Evolutionary conservation across 2,113 vertebrate species (phyloP).

Genomic region (Psammodynastes pulverulentus): DNA sequence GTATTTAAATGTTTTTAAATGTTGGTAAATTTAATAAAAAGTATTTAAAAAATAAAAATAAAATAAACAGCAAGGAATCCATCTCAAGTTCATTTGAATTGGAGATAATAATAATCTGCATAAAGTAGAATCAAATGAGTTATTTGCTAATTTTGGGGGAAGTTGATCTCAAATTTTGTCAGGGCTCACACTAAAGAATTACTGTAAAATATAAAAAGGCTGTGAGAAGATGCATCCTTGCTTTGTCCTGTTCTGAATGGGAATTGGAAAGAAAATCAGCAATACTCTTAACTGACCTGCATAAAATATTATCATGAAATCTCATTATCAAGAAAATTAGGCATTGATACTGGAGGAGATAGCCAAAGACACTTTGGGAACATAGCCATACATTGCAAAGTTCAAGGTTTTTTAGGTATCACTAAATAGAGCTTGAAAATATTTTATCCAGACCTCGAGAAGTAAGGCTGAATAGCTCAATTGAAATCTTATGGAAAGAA

Average conservation of each 20-base stretch:
- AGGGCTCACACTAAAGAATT: not conserved
- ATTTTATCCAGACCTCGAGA: not conserved
- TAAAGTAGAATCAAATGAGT: not conserved
- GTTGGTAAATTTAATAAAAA: no score
- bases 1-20: no score
- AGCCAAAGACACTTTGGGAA: not conserved
- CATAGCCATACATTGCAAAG: not conserved
- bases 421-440: not conserved
- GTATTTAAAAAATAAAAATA: no score
- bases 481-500: not conserved
- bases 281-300: not conserved
- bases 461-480: not conserved
- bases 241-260: not conserved
- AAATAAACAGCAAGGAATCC: not conserved
- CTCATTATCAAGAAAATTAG: not conserved
- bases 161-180: not conserved
- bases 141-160: not conserved
- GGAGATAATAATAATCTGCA: not conserved
- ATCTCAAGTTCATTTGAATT: not conserved
- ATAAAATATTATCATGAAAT: not conserved
- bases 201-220: not conserved
- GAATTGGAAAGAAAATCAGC: not conserved
- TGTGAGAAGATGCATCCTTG: not conserved
- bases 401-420: not conserved
- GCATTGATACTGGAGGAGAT: not conserved